phyloP scores from a whole-genome alignment of 53 echinoderm and acorn worm species.

The Patiria pectinifera region DNA sequence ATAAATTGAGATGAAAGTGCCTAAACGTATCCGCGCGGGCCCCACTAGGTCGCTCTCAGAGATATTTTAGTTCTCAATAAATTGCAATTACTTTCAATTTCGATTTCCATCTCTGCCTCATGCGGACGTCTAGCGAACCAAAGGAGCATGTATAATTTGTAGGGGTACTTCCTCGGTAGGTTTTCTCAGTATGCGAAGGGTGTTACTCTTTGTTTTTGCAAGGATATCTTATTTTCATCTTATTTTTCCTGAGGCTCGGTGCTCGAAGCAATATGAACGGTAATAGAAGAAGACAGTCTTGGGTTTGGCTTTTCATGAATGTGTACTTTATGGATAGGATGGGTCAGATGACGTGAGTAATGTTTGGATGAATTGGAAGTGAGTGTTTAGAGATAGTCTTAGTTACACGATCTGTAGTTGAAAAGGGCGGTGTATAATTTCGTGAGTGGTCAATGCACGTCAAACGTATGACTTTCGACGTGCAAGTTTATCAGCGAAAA shows the following conservation, averaged over 20 bases:
- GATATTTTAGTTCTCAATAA: not conserved
- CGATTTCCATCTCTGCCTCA: not conserved
- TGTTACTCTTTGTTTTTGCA: not conserved
- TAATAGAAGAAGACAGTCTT: not conserved
- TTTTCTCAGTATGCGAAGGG: not conserved
- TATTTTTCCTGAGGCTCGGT: not conserved
- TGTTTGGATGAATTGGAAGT: not conserved
- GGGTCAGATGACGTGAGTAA: not conserved
- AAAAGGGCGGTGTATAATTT: not conserved
- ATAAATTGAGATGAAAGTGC: not conserved
- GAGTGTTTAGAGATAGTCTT: not conserved
- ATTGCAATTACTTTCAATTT: not conserved
- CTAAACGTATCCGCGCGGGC: not conserved
- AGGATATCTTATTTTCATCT: not conserved
- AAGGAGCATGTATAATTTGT: too few species aligned
- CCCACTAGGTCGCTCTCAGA: not conserved
- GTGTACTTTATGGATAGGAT: not conserved
- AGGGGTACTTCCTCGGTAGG: too few species aligned
- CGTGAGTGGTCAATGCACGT: too few species aligned
- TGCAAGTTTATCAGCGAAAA: too few species aligned
- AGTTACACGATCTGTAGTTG: not conserved
- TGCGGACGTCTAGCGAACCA: not conserved
- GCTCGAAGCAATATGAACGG: not conserved
- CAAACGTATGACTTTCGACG: too few species aligned
- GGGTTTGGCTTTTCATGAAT: not conserved